A percentile compares a stretch with the other conserved stretches of the same genome.
These are phyloP conservation scores for Picus viridis DNA, from an alignment of 2,797 vertebrate species.

Conservation along the genomic window DNA sequence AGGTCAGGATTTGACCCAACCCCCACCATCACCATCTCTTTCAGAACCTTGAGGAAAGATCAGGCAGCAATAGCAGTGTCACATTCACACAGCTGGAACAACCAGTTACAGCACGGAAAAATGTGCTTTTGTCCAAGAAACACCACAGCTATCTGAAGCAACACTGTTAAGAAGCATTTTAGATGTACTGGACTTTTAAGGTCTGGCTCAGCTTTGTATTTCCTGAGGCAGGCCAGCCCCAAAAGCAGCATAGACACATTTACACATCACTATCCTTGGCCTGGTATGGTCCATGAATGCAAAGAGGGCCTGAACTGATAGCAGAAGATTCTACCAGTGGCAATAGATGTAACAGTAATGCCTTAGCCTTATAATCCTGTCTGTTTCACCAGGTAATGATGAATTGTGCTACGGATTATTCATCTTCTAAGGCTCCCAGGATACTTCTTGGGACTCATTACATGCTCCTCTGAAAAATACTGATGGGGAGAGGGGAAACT, in stretches of 20 bases:
- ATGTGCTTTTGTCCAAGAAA: background rate
- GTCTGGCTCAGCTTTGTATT: background rate
- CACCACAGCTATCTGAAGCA: background rate
- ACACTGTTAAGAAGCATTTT: background rate
- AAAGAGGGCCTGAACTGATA: background rate
- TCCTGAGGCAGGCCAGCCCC: background rate
- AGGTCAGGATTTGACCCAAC: background rate
- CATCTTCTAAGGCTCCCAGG: background rate
- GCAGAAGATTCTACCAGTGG: background rate
- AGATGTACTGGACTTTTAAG: background rate
- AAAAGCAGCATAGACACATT: background rate
- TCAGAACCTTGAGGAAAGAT: background rate
- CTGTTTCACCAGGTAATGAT: background rate
- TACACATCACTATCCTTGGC: background rate
- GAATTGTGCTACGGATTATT: background rate
- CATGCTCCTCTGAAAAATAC: background rate
- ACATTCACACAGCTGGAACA: background rate
- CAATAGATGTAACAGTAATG: background rate
- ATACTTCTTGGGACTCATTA: background rate
- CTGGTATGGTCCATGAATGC: background rate
- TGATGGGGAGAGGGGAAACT: background rate
- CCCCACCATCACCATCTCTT: background rate
- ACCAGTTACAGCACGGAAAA: background rate
- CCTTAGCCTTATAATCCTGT: background rate
- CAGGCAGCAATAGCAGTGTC: background rate